These are phyloP conservation scores for Aphis craccivora DNA, from an alignment of 1,140 invertebrate species.

Conservation along the genomic window DNA sequence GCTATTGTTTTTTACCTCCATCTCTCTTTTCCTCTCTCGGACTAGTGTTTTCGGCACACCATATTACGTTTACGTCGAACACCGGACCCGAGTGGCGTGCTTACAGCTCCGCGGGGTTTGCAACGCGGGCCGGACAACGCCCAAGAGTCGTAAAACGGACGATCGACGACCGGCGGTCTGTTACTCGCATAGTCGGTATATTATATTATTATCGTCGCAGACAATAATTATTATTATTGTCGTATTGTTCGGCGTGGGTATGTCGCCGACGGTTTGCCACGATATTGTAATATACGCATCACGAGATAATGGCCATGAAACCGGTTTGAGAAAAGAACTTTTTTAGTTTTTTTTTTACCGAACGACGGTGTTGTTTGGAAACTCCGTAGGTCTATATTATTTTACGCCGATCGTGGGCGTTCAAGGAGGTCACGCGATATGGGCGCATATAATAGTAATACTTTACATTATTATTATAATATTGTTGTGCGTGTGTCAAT, in stretches of 20 bases:
- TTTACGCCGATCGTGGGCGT: background rate
- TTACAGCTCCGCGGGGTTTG: too few relatives aligned
- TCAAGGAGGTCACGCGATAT: slow-evolving; percentile 13
- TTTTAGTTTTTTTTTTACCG: background rate
- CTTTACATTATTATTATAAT: background rate
- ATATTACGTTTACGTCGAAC: too few relatives aligned
- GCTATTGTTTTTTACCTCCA: background rate
- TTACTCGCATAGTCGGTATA: background rate
- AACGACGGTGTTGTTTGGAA: background rate
- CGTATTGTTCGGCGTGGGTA: background rate
- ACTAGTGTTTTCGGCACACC: too few relatives aligned
- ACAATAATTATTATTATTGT: background rate
- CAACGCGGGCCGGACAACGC: background rate
- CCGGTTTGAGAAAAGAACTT: slow-evolving; percentile 6
- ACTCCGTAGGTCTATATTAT: background rate
- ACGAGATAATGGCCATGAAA: background rate
- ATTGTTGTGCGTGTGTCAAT: background rate
- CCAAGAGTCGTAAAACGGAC: background rate
- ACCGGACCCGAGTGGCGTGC: too few relatives aligned
- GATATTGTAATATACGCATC: background rate
- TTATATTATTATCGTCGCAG: background rate
- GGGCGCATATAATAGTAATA: background rate
- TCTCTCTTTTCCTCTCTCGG: background rate
- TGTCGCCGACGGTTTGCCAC: background rate
- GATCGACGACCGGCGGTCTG: background rate